Evolutionary conservation across 2,888 invertebrate species (phyloP).

Genomic region (Brassicogethes aeneus): DNA sequence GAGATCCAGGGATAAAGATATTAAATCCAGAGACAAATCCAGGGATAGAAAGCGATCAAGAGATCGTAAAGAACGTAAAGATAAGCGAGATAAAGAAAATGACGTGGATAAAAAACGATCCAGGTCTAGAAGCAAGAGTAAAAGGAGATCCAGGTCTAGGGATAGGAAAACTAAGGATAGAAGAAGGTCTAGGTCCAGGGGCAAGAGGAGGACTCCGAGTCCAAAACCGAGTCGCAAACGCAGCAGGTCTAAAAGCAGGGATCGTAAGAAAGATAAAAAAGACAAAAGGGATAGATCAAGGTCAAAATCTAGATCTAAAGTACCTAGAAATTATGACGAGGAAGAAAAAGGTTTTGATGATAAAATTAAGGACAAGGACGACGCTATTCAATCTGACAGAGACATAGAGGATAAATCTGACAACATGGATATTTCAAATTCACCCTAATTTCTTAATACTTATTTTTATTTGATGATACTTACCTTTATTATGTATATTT

Average conservation of each 20-base stretch:
- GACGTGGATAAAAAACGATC: conserved; percentile 42
- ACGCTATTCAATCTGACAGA: conserved; percentile 25
- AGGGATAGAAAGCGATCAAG: conserved; percentile 27
- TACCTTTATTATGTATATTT: no score
- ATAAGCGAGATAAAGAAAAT: neutral
- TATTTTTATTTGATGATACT: neutral
- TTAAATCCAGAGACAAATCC: conserved; percentile 24
- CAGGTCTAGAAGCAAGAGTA: conserved; percentile 51
- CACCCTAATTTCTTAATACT: conserved; percentile 46
- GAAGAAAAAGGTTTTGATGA: conserved; percentile 45
- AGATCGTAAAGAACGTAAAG: neutral
- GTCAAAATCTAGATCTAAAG: conserved; percentile 29
- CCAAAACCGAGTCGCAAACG: conserved; percentile 31
- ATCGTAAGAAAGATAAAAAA: conserved; percentile 24
- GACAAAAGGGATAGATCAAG: conserved; percentile 14
- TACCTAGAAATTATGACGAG: conserved; percentile 47
- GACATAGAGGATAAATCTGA: conserved; percentile 51
- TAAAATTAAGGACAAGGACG: conserved; percentile 28
- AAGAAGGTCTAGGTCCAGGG: conserved; percentile 42
- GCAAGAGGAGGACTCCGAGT: conserved; percentile 38
- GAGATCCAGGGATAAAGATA: conserved; percentile 21
- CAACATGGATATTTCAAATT: conserved; percentile 75
- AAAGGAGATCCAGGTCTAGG: conserved; percentile 46
- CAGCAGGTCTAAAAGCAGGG: conserved; percentile 29
- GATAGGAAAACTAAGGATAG: conserved; percentile 45